Conservation (phyloP, 2,113 vertebrate species). For the Odontophorus gujanensis region DNA sequence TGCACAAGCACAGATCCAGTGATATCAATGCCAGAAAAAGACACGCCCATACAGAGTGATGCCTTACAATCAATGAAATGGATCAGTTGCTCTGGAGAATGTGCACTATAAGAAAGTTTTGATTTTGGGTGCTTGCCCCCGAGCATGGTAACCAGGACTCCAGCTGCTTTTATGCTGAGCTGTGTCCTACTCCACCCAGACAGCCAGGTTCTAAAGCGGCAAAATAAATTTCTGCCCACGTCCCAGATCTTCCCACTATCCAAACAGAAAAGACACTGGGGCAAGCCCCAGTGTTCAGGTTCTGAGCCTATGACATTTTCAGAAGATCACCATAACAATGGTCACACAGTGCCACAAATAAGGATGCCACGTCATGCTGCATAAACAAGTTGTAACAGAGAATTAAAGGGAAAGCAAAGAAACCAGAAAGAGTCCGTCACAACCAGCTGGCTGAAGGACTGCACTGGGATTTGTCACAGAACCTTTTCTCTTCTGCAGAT, state of each 20-base stretch:
- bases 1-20: not conserved
- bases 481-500: not conserved
- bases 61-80: not conserved
- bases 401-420: not conserved
- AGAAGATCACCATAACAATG: not conserved
- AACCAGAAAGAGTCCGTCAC: not conserved
- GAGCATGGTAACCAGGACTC: not conserved
- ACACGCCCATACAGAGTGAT: not conserved
- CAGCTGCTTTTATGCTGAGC: not conserved
- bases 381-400: not conserved
- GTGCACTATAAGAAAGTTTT: not conserved
- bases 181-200: not conserved
- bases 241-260: not conserved
- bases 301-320: not conserved
- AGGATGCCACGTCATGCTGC: not conserved
- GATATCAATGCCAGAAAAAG: slow-evolving; percentile 15
- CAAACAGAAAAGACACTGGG: not conserved
- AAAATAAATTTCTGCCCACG: not conserved
- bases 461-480: not conserved
- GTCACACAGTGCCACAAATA: not conserved
- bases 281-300: not conserved
- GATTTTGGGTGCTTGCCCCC: not conserved
- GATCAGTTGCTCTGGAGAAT: not conserved
- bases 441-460: not conserved
- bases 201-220: not conserved